Conservation (phyloP, 2,113 vertebrate genomes). For the Ictidomys tridecemlineatus region DNA sequence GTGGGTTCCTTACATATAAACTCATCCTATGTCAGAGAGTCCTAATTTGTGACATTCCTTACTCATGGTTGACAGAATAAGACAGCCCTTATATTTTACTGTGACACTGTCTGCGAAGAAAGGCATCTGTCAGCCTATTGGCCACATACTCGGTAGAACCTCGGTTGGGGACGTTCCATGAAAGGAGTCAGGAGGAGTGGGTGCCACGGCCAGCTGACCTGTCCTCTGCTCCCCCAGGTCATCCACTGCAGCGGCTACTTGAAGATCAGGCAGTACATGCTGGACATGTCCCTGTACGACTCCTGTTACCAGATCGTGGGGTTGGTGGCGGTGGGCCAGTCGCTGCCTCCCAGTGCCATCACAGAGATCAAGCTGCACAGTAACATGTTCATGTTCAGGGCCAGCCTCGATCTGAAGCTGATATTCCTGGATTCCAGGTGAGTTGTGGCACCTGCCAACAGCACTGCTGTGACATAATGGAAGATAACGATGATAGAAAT, state of each 20-base stretch:
- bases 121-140: neutral
- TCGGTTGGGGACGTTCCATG: rapidly evolving
- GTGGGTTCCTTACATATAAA: neutral
- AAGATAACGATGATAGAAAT: rapidly evolving
- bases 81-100: neutral
- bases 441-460: conserved; percentile 52
- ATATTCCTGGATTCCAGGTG: conserved; percentile 97
- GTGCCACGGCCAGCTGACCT: neutral
- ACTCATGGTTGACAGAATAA: neutral
- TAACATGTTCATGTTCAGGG: conserved; percentile 99
- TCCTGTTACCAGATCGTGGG: conserved; percentile 96
- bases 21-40: neutral
- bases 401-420: conserved; percentile 95
- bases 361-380: conserved; percentile 97
- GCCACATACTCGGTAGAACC: rapidly evolving
- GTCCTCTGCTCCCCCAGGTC: conserved; percentile 88
- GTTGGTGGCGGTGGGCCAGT: conserved; percentile 96
- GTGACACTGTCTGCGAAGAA: neutral
- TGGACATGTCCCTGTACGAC: conserved; percentile 94
- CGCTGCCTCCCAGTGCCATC: conserved; percentile 95
- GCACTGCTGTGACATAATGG: rapidly evolving
- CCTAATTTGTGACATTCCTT: neutral
- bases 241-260: conserved; percentile 98
- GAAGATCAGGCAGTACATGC: conserved; percentile 95
- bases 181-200: neutral